Evolutionary conservation across 2,888 invertebrate species (phyloP), one percentile per base, ranked within the genome.

Genomic region (Hylaea fasciaria): DNA sequence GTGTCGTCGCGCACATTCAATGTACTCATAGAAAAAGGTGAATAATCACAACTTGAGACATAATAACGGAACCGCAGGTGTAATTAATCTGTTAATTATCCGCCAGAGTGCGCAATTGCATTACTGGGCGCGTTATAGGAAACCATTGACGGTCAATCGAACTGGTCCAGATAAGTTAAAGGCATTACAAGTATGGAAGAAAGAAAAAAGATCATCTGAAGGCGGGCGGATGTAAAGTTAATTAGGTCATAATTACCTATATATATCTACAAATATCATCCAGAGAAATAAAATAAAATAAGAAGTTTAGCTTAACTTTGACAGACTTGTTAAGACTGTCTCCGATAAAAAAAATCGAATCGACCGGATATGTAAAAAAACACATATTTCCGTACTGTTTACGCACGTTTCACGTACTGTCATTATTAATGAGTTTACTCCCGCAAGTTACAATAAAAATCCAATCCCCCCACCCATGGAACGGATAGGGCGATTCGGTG

Each of bases 51-150:
- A 45, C 61, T 47, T 53, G 56, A 57, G 63, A 51, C 44, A 55
- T 63, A 61, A 62, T 68, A 68, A 68, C 68, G 68, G 68, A 52
- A 57, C 54, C 49, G 41, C 51, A 58, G 66, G 51, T 57, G 66
- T 61, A 61, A 68, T 68, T 68, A 64, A 66, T 64, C 68, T 62
- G 53, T 62, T 65, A 64, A 66, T 64, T 66, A 66, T 58, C 59
- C 55, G 64, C 50, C 22, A 17, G 40, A 11, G 45, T 39, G 51
- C 43, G 55, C 35, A 43, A 47, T 51, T 47, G 55, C 60, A 37
- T 54, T 41, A 55, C 60, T 17, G 51, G 22, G 22, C 8, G 37
- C 16, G 11, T 50, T 32, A 14, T 51, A 50, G 40, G 50, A 50
- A 50, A 46, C 44, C 37, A 32, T 50, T 50, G 39, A 35, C 13